phyloP scores from a whole-genome alignment of 1,140 invertebrate genomes.

The Zaprionus taronus region DNA sequence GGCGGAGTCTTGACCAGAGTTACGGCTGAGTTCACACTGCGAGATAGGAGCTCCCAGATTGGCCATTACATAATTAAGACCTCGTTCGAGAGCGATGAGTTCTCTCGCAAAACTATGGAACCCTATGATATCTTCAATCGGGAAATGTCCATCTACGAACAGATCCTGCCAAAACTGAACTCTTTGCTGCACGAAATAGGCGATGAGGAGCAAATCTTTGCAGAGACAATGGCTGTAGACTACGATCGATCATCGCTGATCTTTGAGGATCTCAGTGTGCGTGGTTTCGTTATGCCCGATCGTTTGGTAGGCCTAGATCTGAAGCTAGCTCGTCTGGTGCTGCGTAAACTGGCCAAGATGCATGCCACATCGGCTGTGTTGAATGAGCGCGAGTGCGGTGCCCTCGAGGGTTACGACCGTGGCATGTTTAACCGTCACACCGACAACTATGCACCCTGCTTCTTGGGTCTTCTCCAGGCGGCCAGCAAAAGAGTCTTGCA shows the following conservation, averaged over 20 bases:
- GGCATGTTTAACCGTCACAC: constrained; percentile 81
- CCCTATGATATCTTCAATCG: constrained; percentile 82
- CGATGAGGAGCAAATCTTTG: constrained; percentile 72
- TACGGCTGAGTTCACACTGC: constrained; percentile 46
- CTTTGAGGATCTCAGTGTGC: constrained; percentile 76
- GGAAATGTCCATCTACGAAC: constrained; percentile 78
- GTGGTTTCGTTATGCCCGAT: constrained; percentile 85
- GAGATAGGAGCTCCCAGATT: constrained; percentile 38
- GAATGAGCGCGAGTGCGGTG: constrained; percentile 66
- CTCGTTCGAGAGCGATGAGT: constrained; percentile 74
- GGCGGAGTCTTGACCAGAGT: constrained; percentile 72
- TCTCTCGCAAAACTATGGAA: constrained; percentile 61
- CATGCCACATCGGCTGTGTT: constrained; percentile 86
- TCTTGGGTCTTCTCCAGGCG: constrained; percentile 62
- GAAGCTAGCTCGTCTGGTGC: constrained; percentile 85
- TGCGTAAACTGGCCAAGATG: constrained; percentile 86
- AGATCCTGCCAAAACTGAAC: constrained; percentile 76
- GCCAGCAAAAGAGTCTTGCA: constrained; percentile 52
- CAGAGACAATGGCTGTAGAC: constrained; percentile 74
- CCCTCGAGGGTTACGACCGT: constrained; percentile 69
- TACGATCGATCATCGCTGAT: constrained; percentile 63
- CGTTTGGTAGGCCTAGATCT: constrained; percentile 86
- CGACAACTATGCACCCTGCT: constrained; percentile 66
- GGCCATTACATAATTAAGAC: constrained; percentile 75
- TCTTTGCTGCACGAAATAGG: constrained; percentile 58